Base-by-base conservation (phyloP, 2,113 vertebrate genomes). In the Telmatochromis brachygnathus region DNA sequence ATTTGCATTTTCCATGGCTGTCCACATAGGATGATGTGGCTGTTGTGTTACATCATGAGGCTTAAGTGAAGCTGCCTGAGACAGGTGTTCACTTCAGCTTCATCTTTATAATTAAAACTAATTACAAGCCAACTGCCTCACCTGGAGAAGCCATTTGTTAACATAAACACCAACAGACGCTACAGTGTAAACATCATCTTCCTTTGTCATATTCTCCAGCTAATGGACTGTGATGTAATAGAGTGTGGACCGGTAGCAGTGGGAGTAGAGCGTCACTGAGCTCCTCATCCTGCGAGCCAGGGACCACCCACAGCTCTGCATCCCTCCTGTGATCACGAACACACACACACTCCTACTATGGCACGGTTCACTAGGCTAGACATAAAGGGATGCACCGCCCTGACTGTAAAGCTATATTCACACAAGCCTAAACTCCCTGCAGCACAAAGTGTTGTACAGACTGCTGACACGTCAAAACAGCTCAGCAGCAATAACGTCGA, bases 271-370 rank as follows among this genome's bases (percentile, higher is more conserved):
- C 90, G 60, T 90, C 86, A 86, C 23, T 7, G 33, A 62, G 56
- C 7, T 77, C 11, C 54, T 62, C 83, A 19, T 87, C 39, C 85
- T 14, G 47, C 7, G 4, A 90, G 88, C 89, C 94, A 94, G 79
- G 86, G 82, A 93, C 84, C 91, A 91, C 89, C 92, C 90, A 91
- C 87, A 83, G 79, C 73, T 83, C 62, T 56, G 79, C 79, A 54
- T 51, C 60, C 81, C 81, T 70, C 49, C 75, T 84, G 86, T 37
- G 39, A 55, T 73, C 68, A 6, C 4, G 56, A 49, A 51, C 79
- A 62, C 65, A 84, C 68, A 70, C 73, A 84, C 70, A 83, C 65
- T 58, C 68, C 73, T 39, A 82, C 84, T 70, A 79, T 19, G 62
- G 68, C 84, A 23, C 13, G 7, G 68, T 51, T 81, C 65, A 84